phyloP scores from a whole-genome alignment of 2,888 invertebrate species.

The Rotaria macrura region DNA sequence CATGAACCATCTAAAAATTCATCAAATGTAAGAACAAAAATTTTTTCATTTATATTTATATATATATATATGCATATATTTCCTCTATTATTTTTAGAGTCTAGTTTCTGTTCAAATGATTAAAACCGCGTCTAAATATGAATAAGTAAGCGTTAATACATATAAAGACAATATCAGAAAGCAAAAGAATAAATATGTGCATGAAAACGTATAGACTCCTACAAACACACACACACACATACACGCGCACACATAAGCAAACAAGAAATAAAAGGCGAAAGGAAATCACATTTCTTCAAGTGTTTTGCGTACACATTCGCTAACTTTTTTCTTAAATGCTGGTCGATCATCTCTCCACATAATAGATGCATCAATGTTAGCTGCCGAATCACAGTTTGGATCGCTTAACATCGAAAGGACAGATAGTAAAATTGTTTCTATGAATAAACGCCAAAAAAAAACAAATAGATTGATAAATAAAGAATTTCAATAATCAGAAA shows the following conservation, averaged over 20 bases:
- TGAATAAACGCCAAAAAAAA: neutral
- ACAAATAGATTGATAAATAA: neutral
- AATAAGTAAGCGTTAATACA: neutral
- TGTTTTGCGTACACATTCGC: slow-evolving; percentile 92
- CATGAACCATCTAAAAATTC: neutral
- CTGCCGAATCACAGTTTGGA: slow-evolving; percentile 96
- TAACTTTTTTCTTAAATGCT: slow-evolving; percentile 94
- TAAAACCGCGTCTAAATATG: neutral
- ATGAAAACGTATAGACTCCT: neutral
- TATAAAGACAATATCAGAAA: neutral
- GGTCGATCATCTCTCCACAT: slow-evolving; percentile 90
- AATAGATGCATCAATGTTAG: slow-evolving; percentile 97
- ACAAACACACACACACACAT: neutral
- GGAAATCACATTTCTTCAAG: slow-evolving; percentile 61
- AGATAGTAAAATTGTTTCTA: slow-evolving; percentile 89
- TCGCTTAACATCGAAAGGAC: slow-evolving; percentile 98
- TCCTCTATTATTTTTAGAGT: neutral
- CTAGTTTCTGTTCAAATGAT: neutral
- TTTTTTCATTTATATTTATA: too few relatives aligned
- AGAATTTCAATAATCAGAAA: neutral
- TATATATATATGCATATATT: neutral
- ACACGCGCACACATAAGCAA: too few relatives aligned
- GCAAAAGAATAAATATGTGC: neutral
- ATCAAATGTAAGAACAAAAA: neutral
- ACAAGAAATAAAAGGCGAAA: neutral